Evolutionary conservation across 2,888 invertebrate genomes (phyloP).

Genomic region (Yponomeuta evonymella): DNA sequence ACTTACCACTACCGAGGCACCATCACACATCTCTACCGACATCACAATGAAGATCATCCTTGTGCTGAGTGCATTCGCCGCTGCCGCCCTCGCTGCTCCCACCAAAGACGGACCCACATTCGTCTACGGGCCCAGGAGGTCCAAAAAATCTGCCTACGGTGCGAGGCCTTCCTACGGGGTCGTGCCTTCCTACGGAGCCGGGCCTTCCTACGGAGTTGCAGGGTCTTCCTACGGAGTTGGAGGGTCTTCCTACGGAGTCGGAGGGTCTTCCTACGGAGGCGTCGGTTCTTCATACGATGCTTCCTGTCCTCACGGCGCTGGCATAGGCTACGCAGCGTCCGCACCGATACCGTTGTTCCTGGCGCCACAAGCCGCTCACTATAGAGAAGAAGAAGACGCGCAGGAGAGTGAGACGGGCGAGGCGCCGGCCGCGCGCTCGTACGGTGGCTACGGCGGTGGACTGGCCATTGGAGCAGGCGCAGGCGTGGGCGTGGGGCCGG

Average conservation of each 20-base stretch:
- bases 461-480: not conserved
- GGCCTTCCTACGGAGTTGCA: not conserved
- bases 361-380: conserved; percentile 21
- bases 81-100: conserved; percentile 26
- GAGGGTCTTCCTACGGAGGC: conserved; percentile 7
- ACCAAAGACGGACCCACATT: conserved; percentile 14
- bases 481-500: conserved; percentile 23
- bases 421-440: conserved; percentile 15
- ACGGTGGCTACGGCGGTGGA: conserved; percentile 8
- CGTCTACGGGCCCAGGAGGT: conserved; percentile 19
- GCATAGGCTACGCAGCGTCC: conserved; percentile 13
- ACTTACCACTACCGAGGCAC: not conserved
- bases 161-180: not conserved
- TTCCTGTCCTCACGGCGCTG: conserved; percentile 9
- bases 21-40: conserved; percentile 17
- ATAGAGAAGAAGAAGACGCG: conserved; percentile 23
- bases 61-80: conserved; percentile 23
- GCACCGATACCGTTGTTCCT: conserved; percentile 27
- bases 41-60: conserved; percentile 27
- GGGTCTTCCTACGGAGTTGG: conserved; percentile 8
- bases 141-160: conserved; percentile 25
- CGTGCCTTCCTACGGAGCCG: not conserved
- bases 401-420: conserved; percentile 18
- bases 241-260: conserved; percentile 9
- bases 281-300: conserved; percentile 13